Percentiles rank a stretch among this genome's conserved stretches.
phyloP scores from a whole-genome alignment of 2,113 vertebrate species.

The Neolamprologus variostigma region DNA sequence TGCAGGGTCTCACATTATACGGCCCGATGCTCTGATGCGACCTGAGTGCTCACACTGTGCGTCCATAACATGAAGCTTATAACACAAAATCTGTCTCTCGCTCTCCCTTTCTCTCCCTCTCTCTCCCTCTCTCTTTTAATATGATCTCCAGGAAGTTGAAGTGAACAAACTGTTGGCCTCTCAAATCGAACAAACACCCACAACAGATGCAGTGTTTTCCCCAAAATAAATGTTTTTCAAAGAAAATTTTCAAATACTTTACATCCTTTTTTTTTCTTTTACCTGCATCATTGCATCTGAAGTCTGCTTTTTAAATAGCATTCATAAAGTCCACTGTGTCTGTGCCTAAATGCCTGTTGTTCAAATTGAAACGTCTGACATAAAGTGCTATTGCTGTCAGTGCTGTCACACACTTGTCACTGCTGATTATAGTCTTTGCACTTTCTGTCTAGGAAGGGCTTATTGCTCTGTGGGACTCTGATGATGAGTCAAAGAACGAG shows the following conservation, averaged over 20 bases:
- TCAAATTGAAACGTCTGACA: constrained; percentile 6
- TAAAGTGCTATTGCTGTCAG: constrained; percentile 18
- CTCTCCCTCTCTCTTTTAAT: neutral
- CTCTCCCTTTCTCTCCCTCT: neutral
- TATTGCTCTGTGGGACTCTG: constrained; percentile 82
- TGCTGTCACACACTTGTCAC: constrained; percentile 32
- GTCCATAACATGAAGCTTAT: neutral
- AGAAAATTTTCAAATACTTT: neutral
- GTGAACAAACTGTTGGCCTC: neutral
- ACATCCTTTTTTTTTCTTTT: neutral
- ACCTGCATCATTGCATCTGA: neutral
- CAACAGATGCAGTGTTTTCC: neutral
- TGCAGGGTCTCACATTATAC: neutral
- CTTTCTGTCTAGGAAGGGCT: constrained; percentile 76
- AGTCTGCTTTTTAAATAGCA: neutral
- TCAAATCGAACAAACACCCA: neutral
- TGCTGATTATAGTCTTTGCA: constrained; percentile 26
- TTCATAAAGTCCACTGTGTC: neutral
- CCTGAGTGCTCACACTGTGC: neutral
- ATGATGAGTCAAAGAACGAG: constrained; percentile 60
- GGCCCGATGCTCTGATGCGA: neutral
- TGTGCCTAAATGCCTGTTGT: neutral
- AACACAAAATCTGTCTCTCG: neutral
- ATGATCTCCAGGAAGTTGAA: neutral
- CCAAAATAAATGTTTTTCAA: neutral